Percentiles rank a stretch among this genome's conserved stretches.
These are phyloP conservation scores for Leptocoma aspasia DNA, from an alignment of 2,113 vertebrate species.

Conservation along the genomic window DNA sequence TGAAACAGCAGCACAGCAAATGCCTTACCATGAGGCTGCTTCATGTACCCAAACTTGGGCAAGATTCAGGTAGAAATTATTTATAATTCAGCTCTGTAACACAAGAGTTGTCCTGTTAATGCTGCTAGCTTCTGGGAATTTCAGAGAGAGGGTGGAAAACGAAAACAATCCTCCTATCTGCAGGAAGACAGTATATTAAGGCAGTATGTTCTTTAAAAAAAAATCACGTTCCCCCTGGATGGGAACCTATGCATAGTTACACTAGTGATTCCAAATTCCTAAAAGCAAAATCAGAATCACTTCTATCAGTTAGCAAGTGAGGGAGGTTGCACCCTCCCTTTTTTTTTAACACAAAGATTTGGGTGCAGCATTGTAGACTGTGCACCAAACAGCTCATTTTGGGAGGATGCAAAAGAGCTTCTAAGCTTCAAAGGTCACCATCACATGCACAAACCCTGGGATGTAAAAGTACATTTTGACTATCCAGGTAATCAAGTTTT, in stretches of 20 bases:
- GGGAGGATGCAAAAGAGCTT: neutral
- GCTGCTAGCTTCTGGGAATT: neutral
- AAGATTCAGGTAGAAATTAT: neutral
- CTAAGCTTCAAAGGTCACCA: neutral
- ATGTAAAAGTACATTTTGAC: neutral
- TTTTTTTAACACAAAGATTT: neutral
- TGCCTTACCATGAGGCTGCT: neutral
- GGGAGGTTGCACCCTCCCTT: neutral
- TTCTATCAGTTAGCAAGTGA: neutral
- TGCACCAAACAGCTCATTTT: neutral
- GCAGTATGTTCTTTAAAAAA: neutral
- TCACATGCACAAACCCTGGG: neutral
- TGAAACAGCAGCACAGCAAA: neutral
- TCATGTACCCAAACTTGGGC: neutral
- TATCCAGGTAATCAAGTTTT: neutral
- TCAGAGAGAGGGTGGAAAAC: neutral
- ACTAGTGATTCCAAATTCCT: neutral
- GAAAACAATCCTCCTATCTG: neutral
- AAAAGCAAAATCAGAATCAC: neutral
- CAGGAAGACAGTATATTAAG: neutral
- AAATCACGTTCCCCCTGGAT: rapidly evolving
- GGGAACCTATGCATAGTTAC: neutral
- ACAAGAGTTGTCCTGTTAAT: neutral
- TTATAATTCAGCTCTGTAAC: neutral
- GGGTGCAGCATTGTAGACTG: neutral